Conservation (phyloP, 2,888 invertebrate species). For the Lomographa bimaculata region DNA sequence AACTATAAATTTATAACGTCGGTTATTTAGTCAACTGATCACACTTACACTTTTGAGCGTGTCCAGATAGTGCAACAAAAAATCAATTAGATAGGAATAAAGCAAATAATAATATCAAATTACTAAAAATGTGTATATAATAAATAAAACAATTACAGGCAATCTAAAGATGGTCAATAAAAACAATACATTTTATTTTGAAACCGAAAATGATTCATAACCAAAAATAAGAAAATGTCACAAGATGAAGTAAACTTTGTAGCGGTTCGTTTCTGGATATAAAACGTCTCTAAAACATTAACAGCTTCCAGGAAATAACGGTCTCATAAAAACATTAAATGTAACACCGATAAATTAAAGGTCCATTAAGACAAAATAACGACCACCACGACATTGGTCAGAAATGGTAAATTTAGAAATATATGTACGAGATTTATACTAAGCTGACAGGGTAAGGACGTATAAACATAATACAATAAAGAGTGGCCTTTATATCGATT, state of each 20-base stretch:
- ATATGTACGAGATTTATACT: constrained; percentile 5
- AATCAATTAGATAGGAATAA: too few relatives aligned
- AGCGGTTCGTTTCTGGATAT: constrained; percentile 16
- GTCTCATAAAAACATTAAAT: constrained; percentile 27
- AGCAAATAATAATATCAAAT: too few relatives aligned
- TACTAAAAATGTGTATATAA: too few relatives aligned
- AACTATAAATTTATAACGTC: too few relatives aligned
- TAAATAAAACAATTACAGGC: too few relatives aligned
- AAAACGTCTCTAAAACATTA: constrained; percentile 26
- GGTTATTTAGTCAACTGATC: too few relatives aligned
- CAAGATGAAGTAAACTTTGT: constrained; percentile 8
- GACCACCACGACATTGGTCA: constrained; percentile 19
- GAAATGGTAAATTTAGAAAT: constrained; percentile 1
- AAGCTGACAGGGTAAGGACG: constrained; percentile 12
- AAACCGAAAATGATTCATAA: too few relatives aligned
- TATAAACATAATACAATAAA: neutral
- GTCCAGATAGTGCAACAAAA: too few relatives aligned
- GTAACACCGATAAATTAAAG: constrained; percentile 24
- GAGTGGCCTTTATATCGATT: neutral
- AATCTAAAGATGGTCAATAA: too few relatives aligned
- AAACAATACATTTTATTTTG: too few relatives aligned
- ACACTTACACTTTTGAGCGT: neutral
- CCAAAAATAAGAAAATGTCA: constrained; percentile 9
- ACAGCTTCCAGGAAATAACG: constrained; percentile 28
- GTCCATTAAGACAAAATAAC: constrained; percentile 28